A percentile compares a stretch with the other conserved stretches of the same genome.
Evolutionary conservation across 2,113 vertebrate genomes (phyloP).

Genomic region (Trinectes maculatus): DNA sequence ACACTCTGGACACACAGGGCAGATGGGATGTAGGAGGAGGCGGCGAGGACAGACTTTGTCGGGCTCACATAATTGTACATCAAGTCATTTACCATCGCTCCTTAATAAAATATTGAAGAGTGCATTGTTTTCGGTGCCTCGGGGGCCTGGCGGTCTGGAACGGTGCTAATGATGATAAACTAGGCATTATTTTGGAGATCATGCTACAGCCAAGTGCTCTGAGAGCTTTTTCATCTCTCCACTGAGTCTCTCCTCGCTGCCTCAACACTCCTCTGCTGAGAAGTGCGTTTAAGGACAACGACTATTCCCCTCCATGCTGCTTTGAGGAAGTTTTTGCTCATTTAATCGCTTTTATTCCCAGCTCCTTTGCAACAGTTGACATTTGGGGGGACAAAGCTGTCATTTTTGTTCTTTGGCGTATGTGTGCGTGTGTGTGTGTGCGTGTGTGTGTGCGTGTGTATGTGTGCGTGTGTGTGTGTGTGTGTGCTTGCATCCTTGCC

Average conservation of each 20-base stretch:
- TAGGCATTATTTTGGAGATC: conserved; percentile 39
- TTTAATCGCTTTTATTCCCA: conserved; percentile 55
- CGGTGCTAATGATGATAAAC: conserved; percentile 64
- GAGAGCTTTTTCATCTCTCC: conserved; percentile 36
- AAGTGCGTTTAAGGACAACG: conserved; percentile 43
- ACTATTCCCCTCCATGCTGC: conserved; percentile 38
- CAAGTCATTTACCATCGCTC: conserved; percentile 58
- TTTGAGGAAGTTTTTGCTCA: conserved; percentile 58
- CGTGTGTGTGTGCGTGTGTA: neutral
- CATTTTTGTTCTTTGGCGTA: conserved; percentile 20
- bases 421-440: neutral
- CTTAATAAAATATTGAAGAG: conserved; percentile 53
- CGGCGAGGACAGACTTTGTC: conserved; percentile 62
- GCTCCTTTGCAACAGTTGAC: conserved; percentile 40
- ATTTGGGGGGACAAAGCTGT: conserved; percentile 45
- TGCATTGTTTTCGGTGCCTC: conserved; percentile 53
- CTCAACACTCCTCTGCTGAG: conserved; percentile 37
- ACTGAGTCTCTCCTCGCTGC: conserved; percentile 21
- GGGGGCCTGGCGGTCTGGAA: conserved; percentile 54
- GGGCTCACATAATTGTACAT: conserved; percentile 68
- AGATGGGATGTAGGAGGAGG: conserved; percentile 82
- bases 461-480: neutral
- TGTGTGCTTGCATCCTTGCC: conserved; percentile 21
- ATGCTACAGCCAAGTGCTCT: conserved; percentile 49
- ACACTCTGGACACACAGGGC: conserved; percentile 76